phyloP scores from a whole-genome alignment of 2,888 invertebrate species.

The Choristoneura rosaceana region DNA sequence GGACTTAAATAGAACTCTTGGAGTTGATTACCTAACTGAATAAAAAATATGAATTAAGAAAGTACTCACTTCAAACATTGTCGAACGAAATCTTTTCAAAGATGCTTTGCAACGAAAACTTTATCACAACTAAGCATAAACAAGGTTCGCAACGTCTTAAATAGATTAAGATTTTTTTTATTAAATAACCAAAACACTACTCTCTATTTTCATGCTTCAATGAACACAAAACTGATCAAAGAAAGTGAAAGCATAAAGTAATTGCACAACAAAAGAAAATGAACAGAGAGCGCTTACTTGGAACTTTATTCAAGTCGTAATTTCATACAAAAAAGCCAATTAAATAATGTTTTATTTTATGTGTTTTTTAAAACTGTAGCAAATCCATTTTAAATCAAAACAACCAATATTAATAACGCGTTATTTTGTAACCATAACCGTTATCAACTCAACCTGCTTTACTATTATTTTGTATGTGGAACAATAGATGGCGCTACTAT shows the following conservation, averaged over 20 bases:
- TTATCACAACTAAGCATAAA: slow-evolving; percentile 55
- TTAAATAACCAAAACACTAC: slow-evolving; percentile 54
- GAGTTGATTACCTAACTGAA: too few species aligned
- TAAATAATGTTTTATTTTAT: not conserved
- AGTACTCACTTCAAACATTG: slow-evolving; percentile 59
- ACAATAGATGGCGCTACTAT: slow-evolving; percentile 35
- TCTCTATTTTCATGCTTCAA: slow-evolving; percentile 73
- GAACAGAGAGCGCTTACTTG: not conserved
- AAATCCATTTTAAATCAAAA: not conserved
- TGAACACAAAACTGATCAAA: slow-evolving; percentile 55
- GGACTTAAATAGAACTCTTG: too few species aligned
- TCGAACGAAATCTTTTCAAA: slow-evolving; percentile 43
- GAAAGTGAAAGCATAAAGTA: slow-evolving; percentile 70
- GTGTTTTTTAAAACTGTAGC: not conserved
- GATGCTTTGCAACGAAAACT: slow-evolving; percentile 44
- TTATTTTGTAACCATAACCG: slow-evolving; percentile 18
- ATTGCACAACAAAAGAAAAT: slow-evolving; percentile 36
- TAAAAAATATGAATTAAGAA: not conserved
- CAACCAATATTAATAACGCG: slow-evolving; percentile 18
- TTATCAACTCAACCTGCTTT: not conserved
- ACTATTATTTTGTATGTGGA: not conserved
- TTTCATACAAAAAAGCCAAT: too few species aligned
- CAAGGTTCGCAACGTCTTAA: slow-evolving; percentile 55
- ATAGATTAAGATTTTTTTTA: slow-evolving; percentile 63
- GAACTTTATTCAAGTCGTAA: not conserved